Evolutionary conservation across 2,113 vertebrate species (phyloP).

Genomic region (Trochalopteron elliotii): DNA sequence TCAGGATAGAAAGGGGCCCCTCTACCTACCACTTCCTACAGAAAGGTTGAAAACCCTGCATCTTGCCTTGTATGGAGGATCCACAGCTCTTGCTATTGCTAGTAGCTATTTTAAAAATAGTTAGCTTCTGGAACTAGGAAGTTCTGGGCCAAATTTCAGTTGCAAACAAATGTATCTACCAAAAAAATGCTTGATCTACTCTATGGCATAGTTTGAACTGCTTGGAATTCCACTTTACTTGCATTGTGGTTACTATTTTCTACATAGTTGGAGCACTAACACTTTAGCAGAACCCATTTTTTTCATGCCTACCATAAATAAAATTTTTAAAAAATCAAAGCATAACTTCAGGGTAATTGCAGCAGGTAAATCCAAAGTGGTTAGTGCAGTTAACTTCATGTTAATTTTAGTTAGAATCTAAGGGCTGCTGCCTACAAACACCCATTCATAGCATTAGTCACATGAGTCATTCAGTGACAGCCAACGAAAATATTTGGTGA

Average conservation of each 20-base stretch:
- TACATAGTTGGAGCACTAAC: background rate
- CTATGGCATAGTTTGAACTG: background rate
- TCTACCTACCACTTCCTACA: background rate
- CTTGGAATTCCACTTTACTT: background rate
- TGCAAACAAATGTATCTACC: background rate
- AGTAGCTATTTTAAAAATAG: background rate
- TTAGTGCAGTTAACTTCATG: conserved; percentile 17
- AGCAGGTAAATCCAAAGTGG: conserved; percentile 24
- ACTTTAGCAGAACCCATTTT: background rate
- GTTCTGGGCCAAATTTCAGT: background rate
- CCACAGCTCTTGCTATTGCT: background rate
- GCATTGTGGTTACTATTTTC: background rate
- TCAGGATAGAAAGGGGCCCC: background rate
- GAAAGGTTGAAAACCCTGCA: background rate
- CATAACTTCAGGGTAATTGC: conserved; percentile 36
- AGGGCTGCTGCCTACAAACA: conserved; percentile 10
- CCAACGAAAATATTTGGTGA: conserved; percentile 60
- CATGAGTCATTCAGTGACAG: conserved; percentile 26
- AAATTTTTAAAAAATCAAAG: background rate
- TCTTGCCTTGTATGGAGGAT: background rate
- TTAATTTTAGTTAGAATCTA: conserved; percentile 25
- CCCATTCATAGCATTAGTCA: background rate
- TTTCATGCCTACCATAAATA: background rate
- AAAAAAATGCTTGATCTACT: background rate
- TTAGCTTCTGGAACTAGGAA: background rate